phyloP scores from a whole-genome alignment of 2,888 invertebrate genomes.

The Empis livida region DNA sequence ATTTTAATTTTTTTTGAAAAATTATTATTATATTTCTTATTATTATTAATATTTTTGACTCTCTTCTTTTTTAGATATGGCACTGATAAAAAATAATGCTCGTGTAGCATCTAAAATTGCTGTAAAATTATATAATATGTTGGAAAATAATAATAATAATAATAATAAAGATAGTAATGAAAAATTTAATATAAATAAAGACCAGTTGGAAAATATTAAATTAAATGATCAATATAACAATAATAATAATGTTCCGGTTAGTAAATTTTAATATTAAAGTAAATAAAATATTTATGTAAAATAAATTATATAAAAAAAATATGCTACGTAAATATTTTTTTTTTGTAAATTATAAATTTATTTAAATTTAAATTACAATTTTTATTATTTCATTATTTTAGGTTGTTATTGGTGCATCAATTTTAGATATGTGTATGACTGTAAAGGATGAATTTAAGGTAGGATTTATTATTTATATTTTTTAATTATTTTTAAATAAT shows the following conservation, averaged over 20 bases:
- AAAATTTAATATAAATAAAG: not conserved
- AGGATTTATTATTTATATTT: not conserved
- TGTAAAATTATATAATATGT: constrained; percentile 37
- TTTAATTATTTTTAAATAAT: too few relatives aligned
- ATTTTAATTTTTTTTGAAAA: constrained; percentile 19
- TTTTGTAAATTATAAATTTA: not conserved
- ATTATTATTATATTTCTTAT: too few relatives aligned
- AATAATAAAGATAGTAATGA: not conserved
- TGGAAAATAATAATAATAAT: too few relatives aligned
- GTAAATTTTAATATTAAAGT: constrained; percentile 5
- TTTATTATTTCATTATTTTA: constrained; percentile 26
- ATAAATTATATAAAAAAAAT: too few relatives aligned
- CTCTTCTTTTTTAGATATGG: constrained; percentile 51
- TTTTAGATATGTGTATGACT: constrained; percentile 57
- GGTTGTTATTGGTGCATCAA: constrained; percentile 67
- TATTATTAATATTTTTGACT: not conserved
- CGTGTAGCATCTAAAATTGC: constrained; percentile 69
- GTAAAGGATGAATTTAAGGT: constrained; percentile 41
- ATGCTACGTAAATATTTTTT: not conserved
- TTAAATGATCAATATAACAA: too few relatives aligned
- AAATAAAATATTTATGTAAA: not conserved
- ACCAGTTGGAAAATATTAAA: too few relatives aligned
- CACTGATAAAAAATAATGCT: constrained; percentile 88
- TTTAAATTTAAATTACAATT: not conserved
- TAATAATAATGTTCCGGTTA: constrained; percentile 8